Conservation (phyloP, 2,113 vertebrate species). For the Dasyornis broadbenti region DNA sequence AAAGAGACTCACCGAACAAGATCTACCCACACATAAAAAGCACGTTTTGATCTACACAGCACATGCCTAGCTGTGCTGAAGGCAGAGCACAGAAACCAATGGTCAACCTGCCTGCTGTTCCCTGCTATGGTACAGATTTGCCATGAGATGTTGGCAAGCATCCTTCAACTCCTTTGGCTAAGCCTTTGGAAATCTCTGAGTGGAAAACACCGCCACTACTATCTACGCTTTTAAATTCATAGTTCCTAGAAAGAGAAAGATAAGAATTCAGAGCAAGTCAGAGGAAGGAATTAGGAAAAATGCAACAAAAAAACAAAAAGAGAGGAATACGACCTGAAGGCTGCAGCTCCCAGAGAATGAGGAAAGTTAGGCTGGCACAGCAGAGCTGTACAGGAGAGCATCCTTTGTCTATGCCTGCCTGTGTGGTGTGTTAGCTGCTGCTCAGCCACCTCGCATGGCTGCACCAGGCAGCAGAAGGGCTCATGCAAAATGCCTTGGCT, state of each 20-base stretch:
- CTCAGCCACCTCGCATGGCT: not conserved
- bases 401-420: not conserved
- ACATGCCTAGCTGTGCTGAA: not conserved
- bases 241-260: not conserved
- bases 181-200: not conserved
- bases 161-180: not conserved
- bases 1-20: not conserved
- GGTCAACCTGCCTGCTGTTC: not conserved
- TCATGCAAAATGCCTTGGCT: not conserved
- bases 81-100: not conserved
- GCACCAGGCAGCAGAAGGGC: not conserved
- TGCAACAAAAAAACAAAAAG: not conserved
- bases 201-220: not conserved
- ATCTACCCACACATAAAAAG: not conserved
- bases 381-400: not conserved
- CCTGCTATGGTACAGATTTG: not conserved
- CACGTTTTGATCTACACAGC: not conserved
- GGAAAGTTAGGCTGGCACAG: not conserved
- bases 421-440: not conserved
- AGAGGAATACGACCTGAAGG: constrained; percentile 32
- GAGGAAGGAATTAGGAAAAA: not conserved
- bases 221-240: not conserved
- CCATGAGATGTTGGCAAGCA: not conserved
- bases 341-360: not conserved
- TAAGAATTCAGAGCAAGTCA: not conserved